These are phyloP conservation scores for Fregetta grallaria DNA, from an alignment of 2,113 vertebrate genomes.

Conservation along the genomic window DNA sequence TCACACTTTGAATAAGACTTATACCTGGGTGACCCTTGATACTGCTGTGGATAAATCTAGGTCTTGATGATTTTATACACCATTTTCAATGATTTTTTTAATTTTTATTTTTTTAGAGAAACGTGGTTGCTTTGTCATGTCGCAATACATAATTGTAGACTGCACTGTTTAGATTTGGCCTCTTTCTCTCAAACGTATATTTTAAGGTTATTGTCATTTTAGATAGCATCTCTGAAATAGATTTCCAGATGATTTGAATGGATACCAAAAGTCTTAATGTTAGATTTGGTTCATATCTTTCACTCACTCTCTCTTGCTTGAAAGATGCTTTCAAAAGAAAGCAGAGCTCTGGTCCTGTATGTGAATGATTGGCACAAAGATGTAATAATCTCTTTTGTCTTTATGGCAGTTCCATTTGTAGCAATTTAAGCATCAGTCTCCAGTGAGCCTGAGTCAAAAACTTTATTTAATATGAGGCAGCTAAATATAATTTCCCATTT, in stretches of 20 bases:
- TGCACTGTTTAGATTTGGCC: background rate
- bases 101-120: background rate
- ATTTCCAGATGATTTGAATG: constrained; percentile 13
- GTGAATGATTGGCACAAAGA: constrained; percentile 34
- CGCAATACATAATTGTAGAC: background rate
- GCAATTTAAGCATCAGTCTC: constrained; percentile 56
- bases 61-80: background rate
- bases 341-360: background rate
- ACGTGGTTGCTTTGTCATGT: background rate
- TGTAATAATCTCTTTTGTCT: constrained; percentile 65
- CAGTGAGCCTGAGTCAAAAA: constrained; percentile 42
- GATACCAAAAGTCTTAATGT: constrained; percentile 13
- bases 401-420: constrained; percentile 59
- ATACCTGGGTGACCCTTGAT: background rate
- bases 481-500: constrained; percentile 59
- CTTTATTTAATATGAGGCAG: constrained; percentile 53
- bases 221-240: background rate
- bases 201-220: background rate
- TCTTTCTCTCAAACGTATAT: background rate
- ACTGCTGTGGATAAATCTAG: background rate
- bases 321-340: constrained; percentile 20
- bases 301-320: background rate
- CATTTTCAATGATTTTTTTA: background rate
- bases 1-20: background rate
- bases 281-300: constrained; percentile 2